Base-by-base conservation (phyloP, 2,888 invertebrate genomes). In the Pteria penguin region DNA sequence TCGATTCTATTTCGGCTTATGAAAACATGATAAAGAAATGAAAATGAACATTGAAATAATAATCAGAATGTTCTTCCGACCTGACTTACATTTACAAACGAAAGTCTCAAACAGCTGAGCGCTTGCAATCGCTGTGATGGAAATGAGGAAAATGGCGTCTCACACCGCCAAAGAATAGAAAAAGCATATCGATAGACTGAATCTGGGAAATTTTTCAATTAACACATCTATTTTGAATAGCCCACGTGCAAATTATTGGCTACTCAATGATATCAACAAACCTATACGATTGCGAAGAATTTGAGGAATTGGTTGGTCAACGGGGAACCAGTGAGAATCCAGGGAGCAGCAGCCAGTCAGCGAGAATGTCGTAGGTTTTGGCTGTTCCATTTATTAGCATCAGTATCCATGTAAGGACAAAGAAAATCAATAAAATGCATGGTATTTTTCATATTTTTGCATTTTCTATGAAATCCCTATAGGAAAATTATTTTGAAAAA, bases 301-400 rank as follows among this genome's bases (percentile, higher is more conserved):
- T 88, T 85, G 83, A 85, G 85, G 84, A 88, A 88, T 89, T 88
- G 89, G 89, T 89, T 89, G 89, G 89, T 89, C 88, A 88, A 87
- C 79, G 75, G 81, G 72, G 88, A 89, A 82, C 89, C 88, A 89
- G 89, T 89, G 87, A 88, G 85, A 89, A 80, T 86, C 86, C 86
- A 89, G 88, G 82, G 78, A 84, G 77, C 77, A 78, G 75, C 86
- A 88, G 86, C 89, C 89, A 89, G 80, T 89, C 89, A 88, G 85
- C 70, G 83, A 77, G 79, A 78, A 82, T 81, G 69, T 72, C 68
- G 69, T 69, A 74, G 54, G 18, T 14, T 14, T 45, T 18, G 45
- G 45, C 45, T 45, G 45, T 45, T 45, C 8, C 45, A 45, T 45
- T 18, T 45, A 45, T 18, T 45, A n/a, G n/a, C n/a, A 54, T n/a